Evolutionary conservation across 2,888 invertebrate species (phyloP), one percentile per base, ranked within the genome.

Genomic region (Suillia variegata): DNA sequence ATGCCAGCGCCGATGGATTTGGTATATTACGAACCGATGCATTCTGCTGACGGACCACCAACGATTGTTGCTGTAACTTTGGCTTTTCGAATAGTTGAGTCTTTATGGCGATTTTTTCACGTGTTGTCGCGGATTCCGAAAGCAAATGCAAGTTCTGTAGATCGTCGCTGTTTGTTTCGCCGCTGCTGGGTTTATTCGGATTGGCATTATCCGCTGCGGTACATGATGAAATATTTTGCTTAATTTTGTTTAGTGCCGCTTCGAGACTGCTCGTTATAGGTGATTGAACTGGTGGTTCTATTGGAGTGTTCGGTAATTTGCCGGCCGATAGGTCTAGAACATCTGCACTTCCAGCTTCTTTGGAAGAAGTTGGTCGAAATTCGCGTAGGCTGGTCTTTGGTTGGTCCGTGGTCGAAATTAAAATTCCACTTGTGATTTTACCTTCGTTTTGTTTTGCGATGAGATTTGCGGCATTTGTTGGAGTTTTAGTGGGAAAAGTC

Each of bases 1-100:
- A 83, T 42, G 87, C 84, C 67, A 88, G 67, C 8, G 86, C 83
- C 54, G 87, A 87, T 4, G 87, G 87, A 78, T 88, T 87, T 4
- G 88, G 87, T 64, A 88, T 88, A 67, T 86, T 87, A 45, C 88
- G 80, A 22, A 88, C 86, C 20, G 84, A 85, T 59, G 87, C 87
- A 71, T 87, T 88, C 63, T 82, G 82, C 15, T 80, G 82, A 13
- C 74, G 84, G 15, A 80, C 71, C 17, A 80, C 71, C 59, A 77
- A 61, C 10, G 74, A 63, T 54, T 70, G 71, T 49, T 66, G 65
- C 55, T 74, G 74, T 52, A 73, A 67, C 67, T 79, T 79, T 4
- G 74, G 81, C 48, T 84, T 83, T 66, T 84, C 85, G 65, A 83
- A 83, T n/a, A 84, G 61, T 18, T 62, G 62, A n/a, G 70, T 61